These are phyloP conservation scores for Azemiops feae DNA, from an alignment of 2,113 vertebrate genomes.

Conservation along the genomic window DNA sequence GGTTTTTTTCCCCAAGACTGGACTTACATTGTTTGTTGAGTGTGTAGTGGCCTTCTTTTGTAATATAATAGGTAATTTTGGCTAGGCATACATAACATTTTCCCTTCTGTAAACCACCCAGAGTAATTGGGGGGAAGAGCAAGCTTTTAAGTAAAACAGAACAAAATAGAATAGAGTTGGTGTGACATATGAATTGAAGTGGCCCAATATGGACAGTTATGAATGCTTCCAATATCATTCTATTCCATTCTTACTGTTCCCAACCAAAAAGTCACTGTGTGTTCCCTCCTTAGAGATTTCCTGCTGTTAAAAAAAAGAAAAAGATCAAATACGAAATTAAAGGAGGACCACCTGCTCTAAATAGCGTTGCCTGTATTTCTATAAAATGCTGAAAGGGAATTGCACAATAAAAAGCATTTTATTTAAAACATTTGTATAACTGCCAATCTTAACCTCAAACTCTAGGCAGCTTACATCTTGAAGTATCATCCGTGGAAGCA, in stretches of 20 bases:
- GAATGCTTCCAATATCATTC: not conserved
- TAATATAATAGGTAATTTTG: not conserved
- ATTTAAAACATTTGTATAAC: not conserved
- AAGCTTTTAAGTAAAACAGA: not conserved
- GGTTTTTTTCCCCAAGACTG: not conserved
- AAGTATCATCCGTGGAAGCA: not conserved
- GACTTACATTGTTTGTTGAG: not conserved
- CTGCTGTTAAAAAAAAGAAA: not conserved
- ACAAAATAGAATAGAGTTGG: not conserved
- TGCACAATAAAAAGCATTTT: not conserved
- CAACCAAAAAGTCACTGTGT: not conserved
- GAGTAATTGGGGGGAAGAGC: not conserved
- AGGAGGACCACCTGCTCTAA: not conserved
- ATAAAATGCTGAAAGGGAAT: not conserved
- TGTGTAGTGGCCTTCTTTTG: not conserved
- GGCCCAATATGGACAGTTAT: too few relatives aligned
- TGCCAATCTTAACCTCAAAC: not conserved
- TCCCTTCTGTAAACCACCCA: not conserved
- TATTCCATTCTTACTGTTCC: not conserved
- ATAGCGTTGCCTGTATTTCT: not conserved
- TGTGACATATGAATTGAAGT: not conserved
- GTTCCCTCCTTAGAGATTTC: not conserved
- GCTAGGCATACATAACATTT: not conserved
- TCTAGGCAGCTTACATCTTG: not conserved
- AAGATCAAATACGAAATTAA: not conserved